phyloP scores from a whole-genome alignment of 2,113 vertebrate species.

The Hiodon tergisus region DNA sequence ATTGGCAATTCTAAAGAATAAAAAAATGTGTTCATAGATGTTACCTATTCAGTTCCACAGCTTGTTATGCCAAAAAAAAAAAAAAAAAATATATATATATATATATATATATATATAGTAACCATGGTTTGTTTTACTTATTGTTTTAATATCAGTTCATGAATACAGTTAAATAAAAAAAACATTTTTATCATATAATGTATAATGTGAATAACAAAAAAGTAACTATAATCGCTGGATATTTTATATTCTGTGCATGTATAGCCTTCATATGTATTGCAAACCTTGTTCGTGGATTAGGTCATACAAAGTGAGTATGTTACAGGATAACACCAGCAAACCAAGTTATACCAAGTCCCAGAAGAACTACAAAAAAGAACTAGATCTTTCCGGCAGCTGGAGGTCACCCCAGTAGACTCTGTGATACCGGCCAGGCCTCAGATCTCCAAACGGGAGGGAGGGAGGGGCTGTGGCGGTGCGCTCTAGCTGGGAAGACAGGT shows the following conservation, averaged over 20 bases:
- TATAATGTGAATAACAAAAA: conserved; percentile 1
- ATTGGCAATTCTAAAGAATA: not conserved
- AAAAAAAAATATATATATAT: not conserved
- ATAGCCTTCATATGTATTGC: conserved; percentile 1
- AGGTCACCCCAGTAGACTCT: not conserved
- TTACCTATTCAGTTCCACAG: no score
- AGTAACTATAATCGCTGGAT: not conserved
- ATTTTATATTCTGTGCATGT: conserved; percentile 11
- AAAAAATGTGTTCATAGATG: not conserved
- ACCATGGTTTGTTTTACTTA: conserved; percentile 1
- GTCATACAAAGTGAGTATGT: conserved; percentile 31
- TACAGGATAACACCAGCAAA: conserved; percentile 10
- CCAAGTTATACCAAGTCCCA: conserved; percentile 5
- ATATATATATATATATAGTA: conserved; percentile 11
- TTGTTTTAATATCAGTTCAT: no score
- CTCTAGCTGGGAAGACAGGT: not conserved
- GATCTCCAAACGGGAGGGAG: not conserved
- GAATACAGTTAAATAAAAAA: not conserved
- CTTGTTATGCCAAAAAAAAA: no score
- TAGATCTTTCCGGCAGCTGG: not conserved
- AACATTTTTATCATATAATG: conserved; percentile 3
- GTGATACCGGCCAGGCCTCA: not conserved
- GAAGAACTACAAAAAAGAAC: conserved; percentile 9
- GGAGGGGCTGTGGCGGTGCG: not conserved
- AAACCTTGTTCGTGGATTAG: conserved; percentile 43